Base-by-base conservation (phyloP, 2,888 invertebrate species). In the Drosophila koepferae region DNA sequence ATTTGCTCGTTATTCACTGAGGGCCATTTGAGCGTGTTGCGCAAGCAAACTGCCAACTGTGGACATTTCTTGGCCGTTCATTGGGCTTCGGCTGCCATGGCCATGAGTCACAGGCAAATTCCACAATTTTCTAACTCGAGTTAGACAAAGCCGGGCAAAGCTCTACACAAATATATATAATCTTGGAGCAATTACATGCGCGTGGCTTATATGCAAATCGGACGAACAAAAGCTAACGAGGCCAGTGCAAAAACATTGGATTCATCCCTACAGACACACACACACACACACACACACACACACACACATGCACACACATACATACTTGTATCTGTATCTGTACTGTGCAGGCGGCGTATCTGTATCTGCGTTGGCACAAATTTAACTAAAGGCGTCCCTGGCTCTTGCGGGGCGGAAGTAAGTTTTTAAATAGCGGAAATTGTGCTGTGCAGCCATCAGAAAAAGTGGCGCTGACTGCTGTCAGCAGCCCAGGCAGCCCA, bases 381-480 rank as follows among this genome's bases (percentile, higher is more conserved):
- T 81, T 81, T 77, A 73, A 66, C 82, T 76, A 59, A 72, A 72
- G 71, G 51, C 74, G 49, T 56, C 49, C 51, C 65, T 63, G 62
- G 51, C 54, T 36, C 65, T 65, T 67, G 51, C 53, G 55, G 56
- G 53, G 69, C 85, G 79, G 82, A 89, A 85, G 84, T 86, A 74
- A 87, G 85, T 85, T 85, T 85, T 85, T 87, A 89, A 85, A 89
- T 85, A 85, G 85, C 85, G 84, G 84, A 85, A 85, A 85, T 85
- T 85, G 89, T 81, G 89, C 84, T 85, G 84, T 87, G 85, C 87
- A 86, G 80, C 77, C 87, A 89, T 77, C 89, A 89, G 85, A 84
- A 89, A 89, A 84, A 81, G 82, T 72, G 69, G 72, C 71, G 71
- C 79, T 75, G 69, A 73, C 75, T 81, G 71, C 69, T 72, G 61